Base-by-base conservation (phyloP, 2,888 invertebrate genomes). In the Campaea margaritaria region DNA sequence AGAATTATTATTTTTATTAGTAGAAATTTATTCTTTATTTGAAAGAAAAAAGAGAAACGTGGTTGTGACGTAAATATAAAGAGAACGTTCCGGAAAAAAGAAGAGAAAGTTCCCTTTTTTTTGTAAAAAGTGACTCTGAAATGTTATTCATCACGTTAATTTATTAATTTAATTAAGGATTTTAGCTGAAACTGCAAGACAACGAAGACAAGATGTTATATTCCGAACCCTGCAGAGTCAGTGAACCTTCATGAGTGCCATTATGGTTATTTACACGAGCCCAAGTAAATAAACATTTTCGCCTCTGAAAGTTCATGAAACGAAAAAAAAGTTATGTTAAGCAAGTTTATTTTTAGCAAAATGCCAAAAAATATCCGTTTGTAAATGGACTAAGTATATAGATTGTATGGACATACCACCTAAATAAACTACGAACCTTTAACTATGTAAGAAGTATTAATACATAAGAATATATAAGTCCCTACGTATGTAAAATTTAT, bases 51-150 rank as follows among this genome's bases (percentile, higher is more conserved):
- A 72, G 72, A 70, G 74, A 81, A 85, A 78, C 70, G 88, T 82
- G 90, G 91, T 91, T 91, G 91, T 91, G 91, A 91, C 70, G 82
- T 87, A 83, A 75, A 75, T 86, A 87, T 82, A 74, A 71, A 76
- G 31, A 75, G 77, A 65, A 61, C 55, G 76, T 73, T 73, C 70
- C 79, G 52, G 73, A 75, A 74, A 77, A 70, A 68, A 69, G 51
- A 55, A 53, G 49, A 67, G 31, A 75, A 81, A 85, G 85, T 89
- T 87, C 85, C 86, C n/a, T n/a, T n/a, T 88, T 89, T 79, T 70
- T 65, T 68, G 77, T 66, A 70, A 53, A 62, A 71, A 82, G 84
- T 87, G 87, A 86, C 85, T 82, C 57, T 86, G 77, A 86, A 89
- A 89, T 84, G 89, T 89, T 89, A 86, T 89, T 89, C 85, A 63